These are phyloP conservation scores for Arizona elegans DNA, from an alignment of 2,113 vertebrate genomes.

Conservation along the genomic window DNA sequence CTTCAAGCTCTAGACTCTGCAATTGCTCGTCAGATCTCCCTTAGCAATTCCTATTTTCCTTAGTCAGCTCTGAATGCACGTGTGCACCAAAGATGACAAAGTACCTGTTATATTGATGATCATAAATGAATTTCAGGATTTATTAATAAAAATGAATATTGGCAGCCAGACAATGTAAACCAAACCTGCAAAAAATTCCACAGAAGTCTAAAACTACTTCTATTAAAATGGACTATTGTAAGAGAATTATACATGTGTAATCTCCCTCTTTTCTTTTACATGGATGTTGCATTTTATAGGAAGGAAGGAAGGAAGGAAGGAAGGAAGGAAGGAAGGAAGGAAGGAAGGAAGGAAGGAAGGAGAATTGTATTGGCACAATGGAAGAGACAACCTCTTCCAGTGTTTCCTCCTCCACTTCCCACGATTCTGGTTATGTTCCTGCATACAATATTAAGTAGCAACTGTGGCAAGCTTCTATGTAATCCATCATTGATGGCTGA, in stretches of 20 bases:
- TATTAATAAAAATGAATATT: background rate
- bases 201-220: background rate
- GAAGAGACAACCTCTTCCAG: background rate
- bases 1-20: background rate
- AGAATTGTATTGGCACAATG: background rate
- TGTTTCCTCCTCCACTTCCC: background rate
- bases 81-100: background rate
- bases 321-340: background rate
- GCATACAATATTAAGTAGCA: background rate
- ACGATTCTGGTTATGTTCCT: background rate
- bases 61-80: background rate
- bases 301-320: background rate
- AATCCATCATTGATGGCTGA: background rate
- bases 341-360: no score
- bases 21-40: background rate
- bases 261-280: background rate
- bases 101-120: background rate
- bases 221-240: background rate
- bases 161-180: background rate
- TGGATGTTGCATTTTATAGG: background rate
- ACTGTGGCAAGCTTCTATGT: background rate
- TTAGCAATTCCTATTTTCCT: background rate
- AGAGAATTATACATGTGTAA: background rate
- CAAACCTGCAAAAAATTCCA: background rate
- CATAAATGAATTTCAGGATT: background rate